Evolutionary conservation across 2,113 vertebrate species (phyloP), one percentile per base, ranked within the genome.

Genomic region (Malurus alboscapulatus): DNA sequence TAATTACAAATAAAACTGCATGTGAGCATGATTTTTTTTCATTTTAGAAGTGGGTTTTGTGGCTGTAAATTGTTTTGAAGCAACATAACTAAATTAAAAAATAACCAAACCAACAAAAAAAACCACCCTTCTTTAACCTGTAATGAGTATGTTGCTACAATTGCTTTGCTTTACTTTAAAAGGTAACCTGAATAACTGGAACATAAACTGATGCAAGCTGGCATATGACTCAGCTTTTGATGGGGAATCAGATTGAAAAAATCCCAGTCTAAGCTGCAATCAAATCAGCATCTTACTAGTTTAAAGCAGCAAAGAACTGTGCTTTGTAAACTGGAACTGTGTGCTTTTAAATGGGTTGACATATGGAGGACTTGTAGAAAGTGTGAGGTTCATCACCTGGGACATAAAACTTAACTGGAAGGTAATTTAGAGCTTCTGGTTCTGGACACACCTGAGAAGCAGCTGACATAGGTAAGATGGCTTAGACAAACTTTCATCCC

Each of bases 1-100:
- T 86, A 86, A 65, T 57, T 84, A 88, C 53, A 80, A 91, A 47
- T 74, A 84, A 74, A 92, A 81, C 36, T 84, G 40, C 53, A 50
- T 47, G 48, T 59, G 21, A 91, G 32, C 34, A n/a, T 54, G 26
- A 21, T 54, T 63, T 67, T 87, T 87, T 87, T 87, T 82, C 14
- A n/a, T 76, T 84, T 85, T 36, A 88, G 45, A 95, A 78, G 53
- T 77, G 48, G 9, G 5, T 5, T 55, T 75, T 92, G n/a, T 82
- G 84, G 55, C 32, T 84, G 42, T 54, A 75, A 84, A 59, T 63
- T 32, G 5, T 1, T 82, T 87, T 75, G 66, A 88, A 87, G 36
- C 19, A 48, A 24, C 12, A 7, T 57, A 42, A 45, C 34, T 75
- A 53, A 89, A 62, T 22, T n/a, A 4, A 65, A 59, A 71, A 66